A percentile compares a stretch with the other conserved stretches of the same genome.
Conservation (phyloP, 2,113 vertebrate species). For the Fukomys damarensis region DNA sequence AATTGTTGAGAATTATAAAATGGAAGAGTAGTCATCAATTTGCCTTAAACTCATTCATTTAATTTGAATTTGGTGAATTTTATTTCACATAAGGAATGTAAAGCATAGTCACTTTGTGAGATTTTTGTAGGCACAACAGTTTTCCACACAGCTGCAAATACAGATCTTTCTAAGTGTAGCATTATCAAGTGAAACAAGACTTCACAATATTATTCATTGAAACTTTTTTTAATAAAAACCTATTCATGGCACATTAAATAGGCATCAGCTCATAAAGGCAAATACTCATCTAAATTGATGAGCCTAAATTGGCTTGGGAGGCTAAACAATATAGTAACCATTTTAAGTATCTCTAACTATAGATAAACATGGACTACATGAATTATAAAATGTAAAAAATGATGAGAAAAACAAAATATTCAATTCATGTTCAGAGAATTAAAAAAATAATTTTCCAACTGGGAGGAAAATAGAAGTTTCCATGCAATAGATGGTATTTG, state of each 20-base stretch:
- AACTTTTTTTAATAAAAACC: background rate
- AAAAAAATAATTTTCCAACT: background rate
- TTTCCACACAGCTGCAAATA: background rate
- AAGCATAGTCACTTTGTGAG: background rate
- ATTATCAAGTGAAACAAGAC: background rate
- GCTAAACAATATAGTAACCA: background rate
- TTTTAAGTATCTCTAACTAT: background rate
- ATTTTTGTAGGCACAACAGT: background rate
- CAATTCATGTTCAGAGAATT: background rate
- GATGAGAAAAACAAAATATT: background rate
- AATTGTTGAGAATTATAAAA: background rate
- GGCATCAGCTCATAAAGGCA: background rate
- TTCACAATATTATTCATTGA: background rate
- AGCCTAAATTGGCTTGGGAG: background rate
- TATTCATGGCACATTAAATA: background rate
- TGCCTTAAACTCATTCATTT: background rate
- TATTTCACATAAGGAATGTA: background rate
- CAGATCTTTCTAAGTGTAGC: background rate
- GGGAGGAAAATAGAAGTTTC: background rate
- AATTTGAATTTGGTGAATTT: conserved; percentile 8
- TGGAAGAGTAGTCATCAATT: background rate
- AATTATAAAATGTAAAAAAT: background rate
- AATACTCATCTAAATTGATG: background rate
- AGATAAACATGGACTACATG: background rate
- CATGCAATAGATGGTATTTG: background rate